These are phyloP conservation scores for Zaprionus camerounensis DNA, from an alignment of 1,140 invertebrate genomes.

Conservation along the genomic window DNA sequence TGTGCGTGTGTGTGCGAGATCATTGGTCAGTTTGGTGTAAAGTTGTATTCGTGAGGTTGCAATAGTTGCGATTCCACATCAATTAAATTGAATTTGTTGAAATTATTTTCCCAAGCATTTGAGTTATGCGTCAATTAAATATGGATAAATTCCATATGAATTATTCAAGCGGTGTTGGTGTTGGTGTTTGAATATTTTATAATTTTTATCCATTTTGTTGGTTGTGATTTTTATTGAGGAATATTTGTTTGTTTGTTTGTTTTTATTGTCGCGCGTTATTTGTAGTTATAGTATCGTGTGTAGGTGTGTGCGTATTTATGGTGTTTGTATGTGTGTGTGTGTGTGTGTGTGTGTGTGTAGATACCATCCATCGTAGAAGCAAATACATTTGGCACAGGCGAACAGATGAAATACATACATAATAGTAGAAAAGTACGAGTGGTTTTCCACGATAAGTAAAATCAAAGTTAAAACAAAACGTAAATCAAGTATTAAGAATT, in stretches of 20 bases:
- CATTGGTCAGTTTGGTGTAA: constrained; percentile 25
- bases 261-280: constrained; percentile 21
- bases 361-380: constrained; percentile 83
- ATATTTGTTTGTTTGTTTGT: constrained; percentile 21
- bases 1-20: constrained; percentile 18
- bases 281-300: constrained; percentile 25
- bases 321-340: constrained; percentile 19
- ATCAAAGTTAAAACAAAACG: constrained; percentile 50
- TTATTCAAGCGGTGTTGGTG: constrained; percentile 64
- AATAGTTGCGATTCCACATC: constrained; percentile 9
- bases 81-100: constrained; percentile 29
- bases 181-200: constrained; percentile 65
- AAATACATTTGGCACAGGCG: constrained; percentile 73
- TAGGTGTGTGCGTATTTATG: constrained; percentile 9
- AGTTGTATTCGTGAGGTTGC: constrained; percentile 24
- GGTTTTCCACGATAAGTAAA: constrained; percentile 39
- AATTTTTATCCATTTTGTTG: constrained; percentile 27
- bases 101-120: constrained; percentile 66
- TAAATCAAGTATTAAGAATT: constrained; percentile 36
- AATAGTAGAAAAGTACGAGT: constrained; percentile 80
- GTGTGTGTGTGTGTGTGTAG: constrained; percentile 46
- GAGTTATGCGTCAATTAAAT: constrained; percentile 66
- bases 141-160: constrained; percentile 66
- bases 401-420: constrained; percentile 83
- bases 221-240: neutral